These are phyloP conservation scores for Chrysocyon brachyurus DNA, from an alignment of 2,797 vertebrate genomes.

Conservation along the genomic window DNA sequence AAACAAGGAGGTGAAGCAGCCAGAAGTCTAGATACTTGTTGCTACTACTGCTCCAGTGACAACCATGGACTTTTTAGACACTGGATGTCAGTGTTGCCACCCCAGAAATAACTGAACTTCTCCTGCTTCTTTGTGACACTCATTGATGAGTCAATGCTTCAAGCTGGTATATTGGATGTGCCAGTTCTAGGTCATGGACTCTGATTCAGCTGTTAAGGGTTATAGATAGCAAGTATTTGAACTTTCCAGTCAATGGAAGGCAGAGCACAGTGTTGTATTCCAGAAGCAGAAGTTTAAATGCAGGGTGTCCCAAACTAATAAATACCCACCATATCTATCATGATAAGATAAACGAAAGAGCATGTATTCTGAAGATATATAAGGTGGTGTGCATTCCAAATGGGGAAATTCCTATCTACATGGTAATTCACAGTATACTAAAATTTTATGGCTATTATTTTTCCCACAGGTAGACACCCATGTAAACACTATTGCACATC, in stretches of 20 bases:
- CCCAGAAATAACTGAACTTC: background rate
- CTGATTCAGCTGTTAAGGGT: background rate
- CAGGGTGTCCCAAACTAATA: background rate
- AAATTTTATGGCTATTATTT: background rate
- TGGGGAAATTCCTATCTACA: background rate
- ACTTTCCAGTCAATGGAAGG: background rate
- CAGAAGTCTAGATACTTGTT: background rate
- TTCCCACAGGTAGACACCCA: background rate
- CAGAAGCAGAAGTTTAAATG: background rate
- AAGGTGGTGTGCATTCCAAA: background rate
- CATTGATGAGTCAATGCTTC: background rate
- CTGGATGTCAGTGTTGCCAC: background rate
- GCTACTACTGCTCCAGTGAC: too few species aligned
- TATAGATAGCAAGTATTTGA: background rate
- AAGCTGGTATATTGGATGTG: background rate
- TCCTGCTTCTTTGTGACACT: background rate
- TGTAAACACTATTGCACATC: background rate
- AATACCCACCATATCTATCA: background rate
- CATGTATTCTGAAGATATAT: background rate
- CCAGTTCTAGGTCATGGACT: background rate
- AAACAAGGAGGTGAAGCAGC: background rate
- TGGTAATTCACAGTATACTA: background rate
- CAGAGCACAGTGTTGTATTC: background rate
- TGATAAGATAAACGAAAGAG: background rate
- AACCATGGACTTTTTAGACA: background rate